Evolutionary conservation across 2,888 invertebrate species (phyloP), one percentile per base, ranked within the genome.

Genomic region (Argyra leucocephala): DNA sequence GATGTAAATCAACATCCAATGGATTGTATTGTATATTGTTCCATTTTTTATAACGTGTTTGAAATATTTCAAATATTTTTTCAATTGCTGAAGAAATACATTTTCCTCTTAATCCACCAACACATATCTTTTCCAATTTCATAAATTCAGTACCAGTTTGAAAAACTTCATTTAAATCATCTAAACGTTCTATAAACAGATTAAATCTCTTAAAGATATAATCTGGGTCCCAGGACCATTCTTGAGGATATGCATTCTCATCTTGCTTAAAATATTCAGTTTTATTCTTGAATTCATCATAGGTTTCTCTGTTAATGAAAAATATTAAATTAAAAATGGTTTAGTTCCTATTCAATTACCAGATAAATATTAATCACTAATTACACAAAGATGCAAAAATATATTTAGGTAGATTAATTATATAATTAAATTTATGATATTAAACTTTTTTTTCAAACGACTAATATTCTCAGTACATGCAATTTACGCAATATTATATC

Each of bases 81-180:
- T 73, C 73, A 2, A 85, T 80, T 67, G 83, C 84, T 1, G 79
- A 76, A 64, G 83, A 83, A 18, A 88, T 80, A 23, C 79, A 82
- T 69, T 85, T 85, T 1, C 88, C 89, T 66, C 84, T 82, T 9
- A 87, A 74, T 0, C 88, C 91, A 59, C 88, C 88, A 65, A 91
- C 84, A 74, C 90, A 90, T 1, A 93, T 86, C 75, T 91, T 93
- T 77, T 96, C 96, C 67, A 96, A 78, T 75, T 93, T 94, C 61
- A 86, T 80, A 76, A 93, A 93, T 76, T 96, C 95, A 3, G 87
- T 81, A 0, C 89, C 89, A 0, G 89, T 87, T 59, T 86, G 85
- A 69, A 95, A 86, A 69, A 96, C 83, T 2, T 82, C 81, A 79
- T 88, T 82, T 6, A 92, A 83, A 73, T 87, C 82, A 63, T 81